Base-by-base conservation (phyloP, 1,140 invertebrate species). In the Drosophila ohnishii region DNA sequence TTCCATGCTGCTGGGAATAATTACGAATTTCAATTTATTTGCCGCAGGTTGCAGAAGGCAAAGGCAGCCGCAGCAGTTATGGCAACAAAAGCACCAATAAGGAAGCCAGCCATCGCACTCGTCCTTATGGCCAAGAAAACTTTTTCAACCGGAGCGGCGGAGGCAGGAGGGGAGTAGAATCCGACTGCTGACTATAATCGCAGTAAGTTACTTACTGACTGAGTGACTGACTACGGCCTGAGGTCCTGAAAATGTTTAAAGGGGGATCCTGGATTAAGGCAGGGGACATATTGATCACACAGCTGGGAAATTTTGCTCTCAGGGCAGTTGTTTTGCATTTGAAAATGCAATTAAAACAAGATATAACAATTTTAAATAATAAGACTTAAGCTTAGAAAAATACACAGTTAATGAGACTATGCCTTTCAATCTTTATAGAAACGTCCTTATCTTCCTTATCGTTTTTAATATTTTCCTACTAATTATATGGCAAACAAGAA, bases 1-100 rank as follows among this genome's bases (percentile, higher is more conserved):
- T 88, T 84, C 66, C 77, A 78, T 89, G 80, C 84, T 89, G 80
- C 66, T 89, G 84, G 80, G 70, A 89, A 88, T 88, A 88, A 88
- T 88, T 88, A 89, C 85, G 85, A 89, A 88, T 88, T 89, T 88
- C 85, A 89, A 88, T 88, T 87, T 88, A 88, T 84, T 88, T 88
- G 85, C 84, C 85, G 64, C 80, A 78, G 84, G 84, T 66, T 77
- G 72, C 84, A 73, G 78, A 82, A 83, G 78, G 84, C 76, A 80
- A 83, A 72, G 65, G 66, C 58, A 77, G 61, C 60, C 42, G 34
- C 75, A 73, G 57, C 69, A 65, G 63, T 60, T 53, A 73, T 79
- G 66, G 60, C 53, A 83, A 64, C 45, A 69, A 69, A 51, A 51
- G n/a, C 57, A 61, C 69, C 75, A 75, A 58, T 64, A 75, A 80